Evolutionary conservation across 2,888 invertebrate genomes (phyloP).

Genomic region (Iselma pallidipennis): DNA sequence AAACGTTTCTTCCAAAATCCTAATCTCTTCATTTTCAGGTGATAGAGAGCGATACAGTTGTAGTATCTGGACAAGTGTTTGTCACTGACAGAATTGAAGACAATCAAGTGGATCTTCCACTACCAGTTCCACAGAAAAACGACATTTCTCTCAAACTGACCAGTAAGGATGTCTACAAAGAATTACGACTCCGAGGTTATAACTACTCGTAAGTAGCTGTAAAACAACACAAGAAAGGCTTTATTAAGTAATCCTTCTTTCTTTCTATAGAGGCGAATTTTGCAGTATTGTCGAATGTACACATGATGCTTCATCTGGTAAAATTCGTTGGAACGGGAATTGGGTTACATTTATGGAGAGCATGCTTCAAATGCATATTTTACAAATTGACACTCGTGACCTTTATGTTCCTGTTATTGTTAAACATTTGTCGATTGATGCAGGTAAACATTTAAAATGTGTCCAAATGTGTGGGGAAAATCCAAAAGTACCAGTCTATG

Average conservation of each 20-base stretch:
- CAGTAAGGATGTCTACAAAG: not conserved
- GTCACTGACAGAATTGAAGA: not conserved
- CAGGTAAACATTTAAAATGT: slow-evolving; percentile 44
- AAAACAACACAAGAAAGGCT: too few species aligned
- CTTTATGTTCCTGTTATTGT: slow-evolving; percentile 71
- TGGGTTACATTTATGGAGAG: slow-evolving; percentile 90
- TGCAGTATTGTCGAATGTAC: slow-evolving; percentile 35
- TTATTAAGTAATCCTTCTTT: too few species aligned
- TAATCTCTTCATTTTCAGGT: slow-evolving; percentile 41
- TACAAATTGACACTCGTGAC: slow-evolving; percentile 68
- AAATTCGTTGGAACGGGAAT: slow-evolving; percentile 56
- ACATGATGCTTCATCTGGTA: slow-evolving; percentile 24
- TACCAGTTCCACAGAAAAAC: not conserved
- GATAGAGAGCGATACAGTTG: slow-evolving; percentile 27
- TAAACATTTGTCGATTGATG: slow-evolving; percentile 58
- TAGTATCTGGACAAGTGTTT: slow-evolving; percentile 31
- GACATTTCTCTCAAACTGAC: not conserved
- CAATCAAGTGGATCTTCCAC: not conserved
- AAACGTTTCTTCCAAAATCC: slow-evolving; percentile 9
- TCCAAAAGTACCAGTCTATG: slow-evolving; percentile 45
- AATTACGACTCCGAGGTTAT: not conserved
- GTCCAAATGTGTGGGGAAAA: slow-evolving; percentile 12
- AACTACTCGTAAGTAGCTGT: not conserved
- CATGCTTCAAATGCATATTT: slow-evolving; percentile 75
- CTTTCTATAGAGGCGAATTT: slow-evolving; percentile 36